These are phyloP conservation scores for Ecliptopera silaceata DNA, from an alignment of 2,888 invertebrate species.

Conservation along the genomic window DNA sequence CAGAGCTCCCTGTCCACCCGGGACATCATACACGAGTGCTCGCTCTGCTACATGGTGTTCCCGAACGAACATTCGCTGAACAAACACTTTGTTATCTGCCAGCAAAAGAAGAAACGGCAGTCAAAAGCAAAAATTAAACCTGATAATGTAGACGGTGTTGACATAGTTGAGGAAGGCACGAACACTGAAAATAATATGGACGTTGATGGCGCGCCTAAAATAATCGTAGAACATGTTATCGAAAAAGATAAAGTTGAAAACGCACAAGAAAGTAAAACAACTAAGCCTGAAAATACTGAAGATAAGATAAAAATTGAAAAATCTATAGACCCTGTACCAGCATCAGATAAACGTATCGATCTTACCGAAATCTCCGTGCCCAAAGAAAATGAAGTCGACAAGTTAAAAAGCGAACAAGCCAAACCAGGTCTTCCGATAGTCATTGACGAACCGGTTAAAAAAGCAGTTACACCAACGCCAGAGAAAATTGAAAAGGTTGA, in stretches of 20 bases:
- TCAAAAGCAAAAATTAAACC: conserved; percentile 53
- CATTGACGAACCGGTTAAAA: conserved; percentile 27
- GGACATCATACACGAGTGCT: conserved; percentile 80
- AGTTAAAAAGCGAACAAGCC: conserved; percentile 31
- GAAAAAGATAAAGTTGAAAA: conserved; percentile 12
- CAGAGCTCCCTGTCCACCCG: conserved; percentile 71
- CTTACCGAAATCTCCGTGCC: conserved; percentile 29
- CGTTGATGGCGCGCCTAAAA: conserved; percentile 34
- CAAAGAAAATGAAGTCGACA: conserved; percentile 30
- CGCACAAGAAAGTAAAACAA: conserved; percentile 9
- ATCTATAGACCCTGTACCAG: conserved; percentile 11
- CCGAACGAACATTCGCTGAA: conserved; percentile 78
- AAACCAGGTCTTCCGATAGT: conserved; percentile 36
- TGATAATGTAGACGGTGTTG: conserved; percentile 36
- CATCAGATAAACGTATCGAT: conserved; percentile 17
- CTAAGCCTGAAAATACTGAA: conserved; percentile 27
- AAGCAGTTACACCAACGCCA: conserved; percentile 35
- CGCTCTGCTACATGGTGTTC: conserved; percentile 80
- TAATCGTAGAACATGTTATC: conserved; percentile 31
- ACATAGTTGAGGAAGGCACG: conserved; percentile 30
- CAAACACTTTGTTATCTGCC: conserved; percentile 70
- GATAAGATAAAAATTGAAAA: conserved; percentile 27
- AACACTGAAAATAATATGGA: conserved; percentile 32
- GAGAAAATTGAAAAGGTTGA: conserved; percentile 47
- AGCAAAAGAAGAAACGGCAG: conserved; percentile 67